A percentile compares a stretch with the other conserved stretches of the same genome.
phyloP scores from a whole-genome alignment of 2,888 invertebrate genomes.

The Blomia tropicalis region DNA sequence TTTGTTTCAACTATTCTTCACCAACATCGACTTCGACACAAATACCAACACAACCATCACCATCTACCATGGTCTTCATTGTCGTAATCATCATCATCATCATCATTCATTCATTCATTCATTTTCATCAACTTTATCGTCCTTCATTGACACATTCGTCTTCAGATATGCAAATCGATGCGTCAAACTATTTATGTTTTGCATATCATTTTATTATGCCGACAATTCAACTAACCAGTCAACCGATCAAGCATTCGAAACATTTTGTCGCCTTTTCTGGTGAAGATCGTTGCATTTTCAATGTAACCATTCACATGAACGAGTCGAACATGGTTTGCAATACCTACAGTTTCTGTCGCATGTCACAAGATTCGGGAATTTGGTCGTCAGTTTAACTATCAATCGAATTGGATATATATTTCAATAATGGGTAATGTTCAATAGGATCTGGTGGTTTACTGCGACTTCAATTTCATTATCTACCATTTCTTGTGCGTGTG shows the following conservation, averaged over 20 bases:
- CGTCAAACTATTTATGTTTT: not conserved
- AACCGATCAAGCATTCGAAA: no score
- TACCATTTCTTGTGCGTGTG: slow-evolving; percentile 21
- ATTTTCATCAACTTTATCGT: no score
- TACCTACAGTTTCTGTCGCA: slow-evolving; percentile 16
- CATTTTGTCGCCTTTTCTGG: no score
- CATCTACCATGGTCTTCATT: no score
- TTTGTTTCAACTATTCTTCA: no score
- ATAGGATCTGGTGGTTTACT: not conserved
- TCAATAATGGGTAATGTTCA: no score
- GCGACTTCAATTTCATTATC: not conserved
- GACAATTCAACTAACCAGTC: no score
- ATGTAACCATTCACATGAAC: no score
- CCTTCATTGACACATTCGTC: not conserved
- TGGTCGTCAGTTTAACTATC: not conserved
- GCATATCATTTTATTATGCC: no score
- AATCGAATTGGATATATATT: not conserved
- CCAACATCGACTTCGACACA: not conserved
- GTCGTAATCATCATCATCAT: no score
- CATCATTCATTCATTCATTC: no score
- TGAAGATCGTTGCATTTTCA: no score
- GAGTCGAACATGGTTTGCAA: not conserved
- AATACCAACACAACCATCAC: not conserved
- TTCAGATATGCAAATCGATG: not conserved
- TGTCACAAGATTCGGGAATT: slow-evolving; percentile 17